A percentile compares a stretch with the other conserved stretches of the same genome.
These are phyloP conservation scores for Hemitrygon akajei DNA, from an alignment of 2,797 vertebrate species.

Conservation along the genomic window DNA sequence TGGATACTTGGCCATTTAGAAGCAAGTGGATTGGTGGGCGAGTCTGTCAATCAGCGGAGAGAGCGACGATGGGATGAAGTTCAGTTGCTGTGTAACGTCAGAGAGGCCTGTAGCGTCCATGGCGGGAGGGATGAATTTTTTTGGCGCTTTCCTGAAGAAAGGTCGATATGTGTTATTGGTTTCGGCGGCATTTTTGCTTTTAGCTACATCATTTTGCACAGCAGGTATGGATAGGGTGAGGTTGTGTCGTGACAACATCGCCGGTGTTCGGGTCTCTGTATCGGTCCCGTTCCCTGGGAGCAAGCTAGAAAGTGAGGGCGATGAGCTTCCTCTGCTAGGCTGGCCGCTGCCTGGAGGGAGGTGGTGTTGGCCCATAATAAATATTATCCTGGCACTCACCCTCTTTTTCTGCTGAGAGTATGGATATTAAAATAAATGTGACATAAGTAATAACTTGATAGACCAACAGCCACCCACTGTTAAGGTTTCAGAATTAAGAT, in stretches of 20 bases:
- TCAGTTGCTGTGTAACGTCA: not conserved
- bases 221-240: constrained; percentile 1
- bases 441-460: too few species aligned
- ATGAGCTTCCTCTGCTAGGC: not conserved
- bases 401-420: not conserved
- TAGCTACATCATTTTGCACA: not conserved
- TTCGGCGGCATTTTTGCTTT: not conserved
- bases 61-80: not conserved
- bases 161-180: too few species aligned
- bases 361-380: not conserved
- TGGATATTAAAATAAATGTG: too few species aligned
- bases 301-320: not conserved
- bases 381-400: not conserved
- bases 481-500: too few species aligned
- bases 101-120: not conserved
- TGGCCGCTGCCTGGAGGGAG: not conserved
- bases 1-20: not conserved
- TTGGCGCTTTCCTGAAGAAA: not conserved
- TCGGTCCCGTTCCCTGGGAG: not conserved
- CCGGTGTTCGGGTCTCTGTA: not conserved
- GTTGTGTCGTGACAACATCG: not conserved
- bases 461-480: too few species aligned
- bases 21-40: not conserved
- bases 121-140: constrained; percentile 1
- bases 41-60: not conserved